Evolutionary conservation across 1,140 invertebrate species (phyloP).

Genomic region (Diuraphis noxia): DNA sequence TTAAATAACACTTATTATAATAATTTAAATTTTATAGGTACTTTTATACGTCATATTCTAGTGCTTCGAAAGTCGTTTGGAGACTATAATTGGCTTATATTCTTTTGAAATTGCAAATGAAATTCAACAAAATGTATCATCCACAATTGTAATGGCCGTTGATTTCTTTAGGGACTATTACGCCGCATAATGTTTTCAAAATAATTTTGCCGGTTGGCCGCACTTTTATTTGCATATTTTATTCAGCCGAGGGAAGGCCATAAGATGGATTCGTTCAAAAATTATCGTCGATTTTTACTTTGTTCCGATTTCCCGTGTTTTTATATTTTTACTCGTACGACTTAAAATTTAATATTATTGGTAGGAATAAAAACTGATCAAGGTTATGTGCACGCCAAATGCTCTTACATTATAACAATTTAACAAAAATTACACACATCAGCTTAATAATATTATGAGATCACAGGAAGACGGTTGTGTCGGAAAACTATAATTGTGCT

Average conservation of each 20-base stretch:
- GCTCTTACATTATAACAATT: too few species aligned
- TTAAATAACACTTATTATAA: too few species aligned
- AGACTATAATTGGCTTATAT: background rate
- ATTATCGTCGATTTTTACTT: background rate
- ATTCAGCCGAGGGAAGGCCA: background rate
- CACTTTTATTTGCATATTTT: conserved; percentile 7
- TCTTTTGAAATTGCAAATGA: too few species aligned
- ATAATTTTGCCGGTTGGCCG: background rate
- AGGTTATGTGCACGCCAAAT: too few species aligned
- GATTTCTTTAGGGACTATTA: background rate
- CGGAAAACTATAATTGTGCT: too few species aligned
- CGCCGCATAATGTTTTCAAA: background rate
- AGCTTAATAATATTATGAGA: too few species aligned
- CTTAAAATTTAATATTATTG: background rate
- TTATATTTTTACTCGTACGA: background rate
- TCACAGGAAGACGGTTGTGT: too few species aligned
- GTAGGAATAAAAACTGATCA: background rate
- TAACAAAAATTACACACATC: too few species aligned
- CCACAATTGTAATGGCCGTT: background rate
- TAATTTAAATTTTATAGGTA: too few species aligned
- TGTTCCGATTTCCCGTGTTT: background rate
- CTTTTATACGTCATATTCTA: too few species aligned
- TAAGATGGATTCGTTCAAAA: background rate
- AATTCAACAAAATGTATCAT: too few species aligned
- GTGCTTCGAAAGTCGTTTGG: background rate